Evolutionary conservation across 2,113 vertebrate species (phyloP).

Genomic region (Ovis canadensis): DNA sequence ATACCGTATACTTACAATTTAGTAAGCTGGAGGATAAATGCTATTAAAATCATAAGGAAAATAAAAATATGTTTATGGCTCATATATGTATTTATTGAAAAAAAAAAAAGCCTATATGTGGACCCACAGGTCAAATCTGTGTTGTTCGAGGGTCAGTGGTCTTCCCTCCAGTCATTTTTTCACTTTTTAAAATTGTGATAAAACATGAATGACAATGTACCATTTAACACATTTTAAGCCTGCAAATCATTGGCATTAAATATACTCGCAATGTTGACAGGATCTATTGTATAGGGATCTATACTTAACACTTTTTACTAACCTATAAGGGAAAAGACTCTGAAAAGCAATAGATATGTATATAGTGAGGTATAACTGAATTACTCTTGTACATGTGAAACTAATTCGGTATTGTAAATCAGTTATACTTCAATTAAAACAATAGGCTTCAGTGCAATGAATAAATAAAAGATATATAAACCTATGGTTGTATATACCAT

Average conservation of each 20-base stretch:
- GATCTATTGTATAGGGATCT: background rate
- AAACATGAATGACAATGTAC: background rate
- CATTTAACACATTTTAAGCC: accelerated
- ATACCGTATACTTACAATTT: background rate
- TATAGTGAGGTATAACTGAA: background rate
- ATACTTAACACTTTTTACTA: background rate
- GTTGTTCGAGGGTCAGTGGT: background rate
- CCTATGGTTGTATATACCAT: background rate
- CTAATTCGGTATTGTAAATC: background rate
- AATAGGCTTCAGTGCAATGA: background rate
- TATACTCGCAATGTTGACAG: background rate
- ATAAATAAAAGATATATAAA: background rate
- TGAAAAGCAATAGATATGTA: too few relatives aligned
- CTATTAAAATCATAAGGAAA: background rate
- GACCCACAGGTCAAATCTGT: background rate
- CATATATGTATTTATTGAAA: background rate
- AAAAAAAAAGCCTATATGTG: background rate
- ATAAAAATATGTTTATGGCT: background rate
- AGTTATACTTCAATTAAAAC: background rate
- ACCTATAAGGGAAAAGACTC: background rate
- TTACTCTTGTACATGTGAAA: background rate
- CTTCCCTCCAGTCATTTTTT: background rate
- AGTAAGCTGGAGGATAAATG: background rate
- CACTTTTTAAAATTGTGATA: background rate
- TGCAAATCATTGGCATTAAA: accelerated